phyloP scores from a whole-genome alignment of 2,888 invertebrate genomes.

The Sympetrum striolatum region DNA sequence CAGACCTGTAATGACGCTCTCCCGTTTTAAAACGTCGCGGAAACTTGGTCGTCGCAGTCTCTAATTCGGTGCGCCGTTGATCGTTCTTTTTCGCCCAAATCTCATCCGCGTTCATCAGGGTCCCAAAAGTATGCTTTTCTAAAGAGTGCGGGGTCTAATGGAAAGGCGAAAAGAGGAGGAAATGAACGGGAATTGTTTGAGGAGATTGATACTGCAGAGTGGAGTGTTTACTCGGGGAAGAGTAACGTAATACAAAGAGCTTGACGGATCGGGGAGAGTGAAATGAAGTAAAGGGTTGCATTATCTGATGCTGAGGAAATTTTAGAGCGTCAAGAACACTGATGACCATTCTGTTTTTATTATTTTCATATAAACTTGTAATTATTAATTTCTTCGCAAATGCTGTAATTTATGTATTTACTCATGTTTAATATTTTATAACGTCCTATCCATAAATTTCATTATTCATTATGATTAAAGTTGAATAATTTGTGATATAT shows the following conservation, averaged over 20 bases:
- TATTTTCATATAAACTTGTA: too few relatives aligned
- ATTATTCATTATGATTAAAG: too few relatives aligned
- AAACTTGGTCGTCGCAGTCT: not conserved
- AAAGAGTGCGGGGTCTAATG: not conserved
- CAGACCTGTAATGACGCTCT: not conserved
- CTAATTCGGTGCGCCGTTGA: not conserved
- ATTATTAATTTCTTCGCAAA: too few relatives aligned
- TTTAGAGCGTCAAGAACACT: too few relatives aligned
- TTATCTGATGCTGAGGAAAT: not conserved
- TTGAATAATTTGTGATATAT: too few relatives aligned
- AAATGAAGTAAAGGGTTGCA: not conserved
- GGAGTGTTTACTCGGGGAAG: not conserved
- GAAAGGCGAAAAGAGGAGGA: not conserved
- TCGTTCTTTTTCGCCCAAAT: not conserved
- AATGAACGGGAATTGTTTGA: not conserved
- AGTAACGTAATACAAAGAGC: too few relatives aligned
- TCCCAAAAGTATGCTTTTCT: not conserved
- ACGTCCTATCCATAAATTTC: too few relatives aligned
- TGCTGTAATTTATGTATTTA: too few relatives aligned
- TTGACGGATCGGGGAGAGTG: not conserved
- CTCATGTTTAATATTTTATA: too few relatives aligned
- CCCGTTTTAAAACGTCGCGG: not conserved
- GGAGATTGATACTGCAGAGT: too few relatives aligned
- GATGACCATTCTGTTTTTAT: too few relatives aligned
- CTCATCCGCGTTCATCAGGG: not conserved